Evolutionary conservation across 1,140 invertebrate genomes (phyloP).

Genomic region (Aphelenchoides fujianensis): DNA sequence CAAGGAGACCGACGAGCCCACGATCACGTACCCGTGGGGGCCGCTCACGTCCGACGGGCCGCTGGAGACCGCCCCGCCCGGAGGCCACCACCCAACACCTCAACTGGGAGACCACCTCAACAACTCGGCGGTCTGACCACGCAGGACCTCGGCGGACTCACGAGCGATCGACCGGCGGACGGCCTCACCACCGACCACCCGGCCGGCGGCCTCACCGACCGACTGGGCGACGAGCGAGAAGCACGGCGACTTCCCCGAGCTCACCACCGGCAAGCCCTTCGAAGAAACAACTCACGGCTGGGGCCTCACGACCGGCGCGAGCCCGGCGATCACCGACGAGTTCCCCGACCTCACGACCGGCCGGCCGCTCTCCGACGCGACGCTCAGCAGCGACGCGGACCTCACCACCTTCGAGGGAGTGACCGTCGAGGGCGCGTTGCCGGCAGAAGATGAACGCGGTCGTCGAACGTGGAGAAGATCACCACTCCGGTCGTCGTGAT

Average conservation of each 20-base stretch:
- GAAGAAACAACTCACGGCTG: too few species aligned
- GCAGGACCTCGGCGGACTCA: not conserved
- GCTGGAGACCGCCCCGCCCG: too few species aligned
- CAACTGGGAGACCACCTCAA: not conserved
- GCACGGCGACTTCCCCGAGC: too few species aligned
- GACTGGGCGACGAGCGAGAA: too few species aligned
- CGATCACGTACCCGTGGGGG: not conserved
- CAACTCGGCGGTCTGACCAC: not conserved
- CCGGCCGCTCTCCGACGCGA: not conserved
- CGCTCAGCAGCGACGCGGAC: not conserved
- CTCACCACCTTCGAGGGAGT: not conserved
- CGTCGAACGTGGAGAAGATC: not conserved
- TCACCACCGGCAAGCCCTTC: too few species aligned
- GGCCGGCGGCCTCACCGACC: not conserved
- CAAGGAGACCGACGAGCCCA: not conserved
- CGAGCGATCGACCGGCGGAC: not conserved
- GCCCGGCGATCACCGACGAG: not conserved
- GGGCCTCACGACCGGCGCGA: not conserved
- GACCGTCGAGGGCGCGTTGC: not conserved
- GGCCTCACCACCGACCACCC: not conserved
- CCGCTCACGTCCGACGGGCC: too few species aligned
- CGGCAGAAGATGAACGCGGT: not conserved
- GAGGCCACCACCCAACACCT: not conserved
- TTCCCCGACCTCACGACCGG: constrained; percentile 1
- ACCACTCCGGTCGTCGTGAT: not conserved